These are phyloP conservation scores for Drosophila ezoana DNA, from an alignment of 2,888 invertebrate species.

Conservation along the genomic window DNA sequence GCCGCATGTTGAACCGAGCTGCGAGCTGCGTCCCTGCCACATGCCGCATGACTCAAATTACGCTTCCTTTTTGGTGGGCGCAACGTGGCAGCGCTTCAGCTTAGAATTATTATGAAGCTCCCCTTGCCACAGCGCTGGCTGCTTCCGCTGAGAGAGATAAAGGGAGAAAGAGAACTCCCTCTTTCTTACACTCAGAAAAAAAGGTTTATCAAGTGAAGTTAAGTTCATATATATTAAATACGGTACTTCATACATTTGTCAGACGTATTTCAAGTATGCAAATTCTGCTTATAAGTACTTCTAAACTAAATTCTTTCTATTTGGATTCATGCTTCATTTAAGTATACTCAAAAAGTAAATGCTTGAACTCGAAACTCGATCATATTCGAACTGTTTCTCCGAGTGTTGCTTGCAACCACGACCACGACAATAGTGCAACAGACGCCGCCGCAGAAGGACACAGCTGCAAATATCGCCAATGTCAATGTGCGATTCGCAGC, in stretches of 20 bases:
- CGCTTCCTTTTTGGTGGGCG: conserved; percentile 49
- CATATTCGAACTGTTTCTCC: neutral
- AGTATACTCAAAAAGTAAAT: neutral
- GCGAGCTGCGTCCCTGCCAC: conserved; percentile 54
- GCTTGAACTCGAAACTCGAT: no score
- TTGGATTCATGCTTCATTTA: neutral
- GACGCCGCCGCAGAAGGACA: conserved; percentile 38
- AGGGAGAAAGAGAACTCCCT: neutral
- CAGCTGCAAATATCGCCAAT: conserved; percentile 67
- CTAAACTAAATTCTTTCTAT: no score
- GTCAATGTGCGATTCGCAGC: conserved; percentile 47
- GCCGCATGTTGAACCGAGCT: conserved; percentile 34
- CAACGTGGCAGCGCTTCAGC: conserved; percentile 16
- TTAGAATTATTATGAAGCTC: conserved; percentile 67
- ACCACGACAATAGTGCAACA: conserved; percentile 35
- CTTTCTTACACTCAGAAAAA: neutral
- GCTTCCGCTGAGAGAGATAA: conserved; percentile 56
- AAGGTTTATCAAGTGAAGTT: no score
- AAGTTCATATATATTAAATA: no score
- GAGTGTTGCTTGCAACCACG: conserved; percentile 11
- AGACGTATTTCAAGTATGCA: no score
- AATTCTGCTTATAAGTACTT: no score
- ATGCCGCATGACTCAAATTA: conserved; percentile 75
- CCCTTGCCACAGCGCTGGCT: conserved; percentile 31
- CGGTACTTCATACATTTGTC: no score